Evolutionary conservation across 2,113 vertebrate genomes (phyloP), one percentile per base, ranked within the genome.

Genomic region (Clarias macrocephalus): DNA sequence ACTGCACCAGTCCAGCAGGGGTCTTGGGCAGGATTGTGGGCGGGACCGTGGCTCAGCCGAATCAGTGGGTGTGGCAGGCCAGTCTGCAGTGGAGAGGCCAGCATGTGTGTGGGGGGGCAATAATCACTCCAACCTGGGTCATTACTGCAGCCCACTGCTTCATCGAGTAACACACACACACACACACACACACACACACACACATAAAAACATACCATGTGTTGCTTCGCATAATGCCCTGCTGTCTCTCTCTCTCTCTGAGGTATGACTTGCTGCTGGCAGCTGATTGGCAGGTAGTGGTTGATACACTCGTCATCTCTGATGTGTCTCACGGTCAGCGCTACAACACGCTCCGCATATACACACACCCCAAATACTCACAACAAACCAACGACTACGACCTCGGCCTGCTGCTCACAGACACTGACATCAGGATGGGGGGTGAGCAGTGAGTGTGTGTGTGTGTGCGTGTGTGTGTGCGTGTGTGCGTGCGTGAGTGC

Each of bases 121-220:
- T 95, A 80, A 85, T 96, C 90, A 93, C 92, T 19, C 57, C 91
- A 8, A 90, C 28, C 86, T 96, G 95, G 96, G 73, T 96, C 88
- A 89, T 97, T 93, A 95, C 95, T 0, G 93, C 95, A 1, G 94
- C 95, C 37, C 95, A 95, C 92, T 96, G 95, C 93, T 95, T 96
- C 88, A 83, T 90, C 18, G 85, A 90, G 95, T 95, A 93, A 93
- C 92, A 83, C 60, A 68, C 57, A 60, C 25, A 37, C 25, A 73
- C 68, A 84, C 52, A 82, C 30, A 82, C 59, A 82, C 60, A 82
- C 60, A 73, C 48, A 73, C 52, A 72, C 73, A 54, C 37, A 63
- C 25, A 77, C 15, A 18, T 8, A 54, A 12, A 85, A 16, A 77
- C 16, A 62, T 2, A 37, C 23, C 30, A 28, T 77, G 66, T 59